phyloP scores from a whole-genome alignment of 2,888 invertebrate genomes.

The Andrena minutula region DNA sequence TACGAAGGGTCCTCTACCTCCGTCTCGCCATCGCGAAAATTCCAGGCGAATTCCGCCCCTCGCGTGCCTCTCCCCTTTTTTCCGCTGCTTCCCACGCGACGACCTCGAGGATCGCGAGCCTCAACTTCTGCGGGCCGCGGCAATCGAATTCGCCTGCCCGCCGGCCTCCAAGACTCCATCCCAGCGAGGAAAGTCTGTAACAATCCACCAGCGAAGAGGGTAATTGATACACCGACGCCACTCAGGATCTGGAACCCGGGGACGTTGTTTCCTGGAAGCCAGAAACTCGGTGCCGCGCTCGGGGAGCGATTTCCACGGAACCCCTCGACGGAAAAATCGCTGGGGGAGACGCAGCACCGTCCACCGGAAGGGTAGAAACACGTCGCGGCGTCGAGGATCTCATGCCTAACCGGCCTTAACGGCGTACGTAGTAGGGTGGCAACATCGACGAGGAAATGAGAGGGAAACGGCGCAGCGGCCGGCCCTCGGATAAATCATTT shows the following conservation, averaged over 20 bases:
- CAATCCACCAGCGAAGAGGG: background rate
- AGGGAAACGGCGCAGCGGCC: slow-evolving; percentile 25
- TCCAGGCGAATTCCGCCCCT: slow-evolving; percentile 66
- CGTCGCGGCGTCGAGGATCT: slow-evolving; percentile 41
- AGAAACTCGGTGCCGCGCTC: background rate
- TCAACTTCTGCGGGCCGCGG: background rate
- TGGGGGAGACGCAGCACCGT: background rate
- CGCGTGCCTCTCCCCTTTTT: slow-evolving; percentile 11
- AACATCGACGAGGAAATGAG: slow-evolving; percentile 53
- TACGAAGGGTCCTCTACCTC: slow-evolving; percentile 78
- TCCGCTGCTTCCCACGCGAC: background rate
- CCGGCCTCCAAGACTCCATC: too few species aligned
- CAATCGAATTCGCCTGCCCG: too few species aligned
- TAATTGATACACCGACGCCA: slow-evolving; percentile 1
- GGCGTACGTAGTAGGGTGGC: slow-evolving; percentile 33
- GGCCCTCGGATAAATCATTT: slow-evolving; percentile 62
- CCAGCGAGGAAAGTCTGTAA: too few species aligned
- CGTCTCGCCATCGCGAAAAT: slow-evolving; percentile 64
- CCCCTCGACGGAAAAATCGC: background rate
- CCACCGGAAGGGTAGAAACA: slow-evolving; percentile 7
- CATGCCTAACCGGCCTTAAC: slow-evolving; percentile 73
- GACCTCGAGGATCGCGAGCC: background rate
- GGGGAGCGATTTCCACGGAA: background rate
- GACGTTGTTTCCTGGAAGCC: slow-evolving; percentile 13
- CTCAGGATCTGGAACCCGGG: background rate